Evolutionary conservation across 2,113 vertebrate species (phyloP), one percentile per base, ranked within the genome.

Genomic region (Chiloscyllium plagiosum): DNA sequence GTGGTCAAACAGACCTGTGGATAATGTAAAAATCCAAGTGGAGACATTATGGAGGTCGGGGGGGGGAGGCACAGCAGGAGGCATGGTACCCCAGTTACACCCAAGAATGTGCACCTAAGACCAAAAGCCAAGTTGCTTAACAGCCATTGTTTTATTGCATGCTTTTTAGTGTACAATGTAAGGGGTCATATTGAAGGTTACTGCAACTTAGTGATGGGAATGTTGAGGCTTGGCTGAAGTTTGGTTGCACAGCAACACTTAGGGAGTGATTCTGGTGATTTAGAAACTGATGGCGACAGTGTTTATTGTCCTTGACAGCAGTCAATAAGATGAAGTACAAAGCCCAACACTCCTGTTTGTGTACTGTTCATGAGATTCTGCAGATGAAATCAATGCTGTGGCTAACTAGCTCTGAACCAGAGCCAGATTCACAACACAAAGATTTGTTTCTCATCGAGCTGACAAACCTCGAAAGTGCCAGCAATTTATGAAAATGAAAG

Each of bases 371-470:
- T 72, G 93, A 70, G 93, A 70, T 69, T 50, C 93, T 50, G 68
- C 26, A 95, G 66, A 70, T 26, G 93, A 95, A 95, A 72, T 95
- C 93, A 50, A 95, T 95, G 13, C 93, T 50, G 68, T 50, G 66
- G 42, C 37, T 95, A 95, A 95, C 68, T 72, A 95, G 68, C 93
- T 70, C 13, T 70, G 37, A 95, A 72, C 93, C 12, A 68, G 20
- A 70, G 68, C 93, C 68, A 94, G 68, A 29, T 29, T 2, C 93
- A 50, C 8, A 17, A 24, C 1, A n/a, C 68, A 70, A 26, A 70
- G 93, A 12, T 93, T 69, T n/a, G 66, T n/a, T 70, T 26, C 66
- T 70, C 37, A 50, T 68, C 24, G 1, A 70, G 12, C 66, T 72
- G 37, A 50, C 37, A 29, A 95, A 72, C 42, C 93, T 95, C 70